Evolutionary conservation across 2,113 vertebrate species (phyloP), one percentile per base, ranked within the genome.

Genomic region (Melanostigma gelatinosum): DNA sequence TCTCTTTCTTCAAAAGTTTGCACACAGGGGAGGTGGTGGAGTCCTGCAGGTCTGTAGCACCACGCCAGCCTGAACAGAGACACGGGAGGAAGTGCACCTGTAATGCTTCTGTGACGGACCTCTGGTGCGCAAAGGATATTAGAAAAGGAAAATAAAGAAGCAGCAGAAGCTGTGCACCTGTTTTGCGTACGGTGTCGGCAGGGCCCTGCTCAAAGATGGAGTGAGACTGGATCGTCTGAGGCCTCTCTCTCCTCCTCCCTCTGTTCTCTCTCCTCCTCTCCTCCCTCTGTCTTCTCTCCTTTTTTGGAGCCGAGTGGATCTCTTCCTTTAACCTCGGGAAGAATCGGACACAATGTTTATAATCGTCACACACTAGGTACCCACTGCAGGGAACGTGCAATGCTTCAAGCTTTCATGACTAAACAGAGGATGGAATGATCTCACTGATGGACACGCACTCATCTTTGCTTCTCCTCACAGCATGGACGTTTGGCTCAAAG

Each of bases 131-230:
- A n/a, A 32, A 46, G 4, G 22, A 65, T 9, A 1, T 44, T 4
- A 32, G 32, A 67, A 32, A 64, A 8, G 24, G 9, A 18, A 29
- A 20, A 12, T 8, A 62, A 46, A 29, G 36, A 42, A 70, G 48
- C 20, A 20, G 2, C 46, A 20, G 15, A 27, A 4, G 8, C 0
- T 9, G 27, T 38, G 60, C 64, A 95, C 94, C 94, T 88, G 87
- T 83, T 89, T 92, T 95, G 63, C 83, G 91, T 5, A 87, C 32
- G 4, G 79, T 86, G 79, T 94, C 93, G 2, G 94, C 94, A 22
- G 94, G 94, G 29, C 94, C 94, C 82, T 95, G 94, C 46, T 95
- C 95, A 87, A 95, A 95, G 83, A 95, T 95, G 62, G 95, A 95
- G 89, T 95, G 94, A 61, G 93, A 94, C 90, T 95, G 94, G 75